A percentile compares a stretch with the other conserved stretches of the same genome.
Conservation (phyloP, 2,888 invertebrate genomes). For the Baronia brevicornis region DNA sequence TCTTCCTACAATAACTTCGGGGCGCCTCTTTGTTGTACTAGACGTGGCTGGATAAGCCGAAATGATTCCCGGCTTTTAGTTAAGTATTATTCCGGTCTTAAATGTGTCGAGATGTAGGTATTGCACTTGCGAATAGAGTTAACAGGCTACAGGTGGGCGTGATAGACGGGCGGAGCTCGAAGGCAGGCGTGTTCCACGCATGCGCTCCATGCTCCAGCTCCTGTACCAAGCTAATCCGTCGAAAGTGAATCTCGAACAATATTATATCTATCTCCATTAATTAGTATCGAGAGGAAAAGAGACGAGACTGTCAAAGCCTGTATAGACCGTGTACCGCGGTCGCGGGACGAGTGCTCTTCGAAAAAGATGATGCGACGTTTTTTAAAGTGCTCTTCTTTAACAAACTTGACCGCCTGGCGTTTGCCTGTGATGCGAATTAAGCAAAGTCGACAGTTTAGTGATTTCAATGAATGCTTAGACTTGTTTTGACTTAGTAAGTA, state of each 20-base stretch:
- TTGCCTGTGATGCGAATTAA: conserved; percentile 43
- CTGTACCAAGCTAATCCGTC: conserved; percentile 26
- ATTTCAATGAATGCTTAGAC: conserved; percentile 14
- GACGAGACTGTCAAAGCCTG: conserved; percentile 41
- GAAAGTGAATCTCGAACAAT: conserved; percentile 32
- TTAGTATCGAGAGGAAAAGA: conserved; percentile 45
- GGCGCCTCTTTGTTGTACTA: conserved; percentile 13
- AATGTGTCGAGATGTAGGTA: conserved; percentile 35
- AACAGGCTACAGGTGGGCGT: conserved; percentile 66
- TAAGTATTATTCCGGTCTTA: conserved; percentile 9
- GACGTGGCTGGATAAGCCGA: conserved; percentile 8
- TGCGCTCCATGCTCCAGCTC: conserved; percentile 44
- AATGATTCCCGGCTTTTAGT: conserved; percentile 11
- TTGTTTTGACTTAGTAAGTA: background rate
- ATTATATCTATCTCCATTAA: conserved; percentile 51
- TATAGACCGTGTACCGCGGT: conserved; percentile 38
- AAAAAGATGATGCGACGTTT: conserved; percentile 49
- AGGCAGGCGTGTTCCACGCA: conserved; percentile 61
- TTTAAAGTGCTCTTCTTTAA: conserved; percentile 45
- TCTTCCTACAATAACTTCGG: conserved; percentile 19
- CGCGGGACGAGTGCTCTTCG: conserved; percentile 42
- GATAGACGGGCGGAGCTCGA: conserved; percentile 53
- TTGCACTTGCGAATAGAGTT: conserved; percentile 34
- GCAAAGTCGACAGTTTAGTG: conserved; percentile 45
- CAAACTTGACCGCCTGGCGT: conserved; percentile 60